Evolutionary conservation across 2,113 vertebrate genomes (phyloP), one percentile per base, ranked within the genome.

Genomic region (Plestiodon gilberti): DNA sequence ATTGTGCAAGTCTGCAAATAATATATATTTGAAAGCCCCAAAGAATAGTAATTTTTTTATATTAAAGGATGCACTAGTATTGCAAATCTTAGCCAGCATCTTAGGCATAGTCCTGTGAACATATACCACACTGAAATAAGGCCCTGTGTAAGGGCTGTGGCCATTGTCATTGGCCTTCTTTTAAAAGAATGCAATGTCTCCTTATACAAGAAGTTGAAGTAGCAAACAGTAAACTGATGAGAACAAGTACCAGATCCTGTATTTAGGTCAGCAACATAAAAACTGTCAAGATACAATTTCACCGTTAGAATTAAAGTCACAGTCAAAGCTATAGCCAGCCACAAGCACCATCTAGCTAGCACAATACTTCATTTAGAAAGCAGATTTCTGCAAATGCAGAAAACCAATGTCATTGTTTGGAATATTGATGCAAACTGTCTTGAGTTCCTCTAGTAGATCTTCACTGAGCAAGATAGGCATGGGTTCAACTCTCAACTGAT

Each of bases 1-100:
- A 88, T 43, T 67, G 86, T 28, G 87, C 77, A 14, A 83, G 89
- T 90, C 87, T 90, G 81, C 91, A 94, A 89, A 89, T 71, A 91
- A 71, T 62, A 14, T 28, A 52, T 57, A 25, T 82, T 81, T 70
- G 30, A 69, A 69, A 71, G 48, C 33, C 35, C 78, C 61, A 23
- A 79, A 40, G 4, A 11, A 62, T 40, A 79, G 25, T 11, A 62
- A 30, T 22, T n/a, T 81, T 20, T 22, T 67, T 62, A 40, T 17
- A 67, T 67, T 48, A 67, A 81, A 81, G 25, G 10, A 43, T 6
- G 15, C 30, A 57, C 55, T 43, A 48, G 13, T 65, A 9, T 65
- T 43, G 23, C 35, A 83, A 40, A 57, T 57, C n/a, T 57, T 52
- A 35, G n/a, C n/a, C 23, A 33, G 18, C 30, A 48, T 55, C 43